Conservation (phyloP, 2,888 invertebrate species). For the Eristalis tenax region DNA sequence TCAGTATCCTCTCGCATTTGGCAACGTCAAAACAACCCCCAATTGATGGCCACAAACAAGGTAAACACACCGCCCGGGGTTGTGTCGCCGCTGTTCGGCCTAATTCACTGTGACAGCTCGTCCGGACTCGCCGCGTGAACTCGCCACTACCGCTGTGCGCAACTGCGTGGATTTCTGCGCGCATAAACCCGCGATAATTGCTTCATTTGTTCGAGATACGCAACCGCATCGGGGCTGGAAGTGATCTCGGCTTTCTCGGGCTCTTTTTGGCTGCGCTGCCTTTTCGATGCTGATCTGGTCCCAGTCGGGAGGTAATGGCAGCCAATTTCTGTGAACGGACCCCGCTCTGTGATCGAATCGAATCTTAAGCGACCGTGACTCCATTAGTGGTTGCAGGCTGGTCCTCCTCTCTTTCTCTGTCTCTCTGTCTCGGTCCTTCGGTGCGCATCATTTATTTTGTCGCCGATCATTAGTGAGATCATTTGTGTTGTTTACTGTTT, state of each 20-base stretch:
- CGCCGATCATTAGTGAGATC: constrained; percentile 63
- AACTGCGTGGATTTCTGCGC: background rate
- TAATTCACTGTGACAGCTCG: constrained; percentile 62
- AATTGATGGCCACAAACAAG: background rate
- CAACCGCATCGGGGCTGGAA: constrained; percentile 26
- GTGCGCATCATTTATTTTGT: constrained; percentile 65
- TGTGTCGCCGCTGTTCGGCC: background rate
- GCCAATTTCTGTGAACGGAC: background rate
- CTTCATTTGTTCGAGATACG: constrained; percentile 40
- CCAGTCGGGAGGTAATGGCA: background rate
- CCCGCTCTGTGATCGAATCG: constrained; percentile 31
- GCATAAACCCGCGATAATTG: constrained; percentile 57
- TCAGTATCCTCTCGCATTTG: background rate
- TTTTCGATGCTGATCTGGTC: background rate
- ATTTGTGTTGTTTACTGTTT: constrained; percentile 62
- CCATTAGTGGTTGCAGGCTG: constrained; percentile 44
- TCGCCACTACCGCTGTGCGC: constrained; percentile 39
- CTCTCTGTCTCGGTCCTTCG: background rate
- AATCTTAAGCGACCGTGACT: constrained; percentile 64
- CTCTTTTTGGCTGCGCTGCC: constrained; percentile 1
- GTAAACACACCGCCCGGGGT: background rate
- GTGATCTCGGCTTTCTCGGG: constrained; percentile 41
- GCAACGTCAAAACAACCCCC: constrained; percentile 21
- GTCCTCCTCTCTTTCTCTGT: too few relatives aligned
- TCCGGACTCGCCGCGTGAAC: constrained; percentile 55